Evolutionary conservation across 2,888 invertebrate species (phyloP).

Genomic region (Apotomis capreana): DNA sequence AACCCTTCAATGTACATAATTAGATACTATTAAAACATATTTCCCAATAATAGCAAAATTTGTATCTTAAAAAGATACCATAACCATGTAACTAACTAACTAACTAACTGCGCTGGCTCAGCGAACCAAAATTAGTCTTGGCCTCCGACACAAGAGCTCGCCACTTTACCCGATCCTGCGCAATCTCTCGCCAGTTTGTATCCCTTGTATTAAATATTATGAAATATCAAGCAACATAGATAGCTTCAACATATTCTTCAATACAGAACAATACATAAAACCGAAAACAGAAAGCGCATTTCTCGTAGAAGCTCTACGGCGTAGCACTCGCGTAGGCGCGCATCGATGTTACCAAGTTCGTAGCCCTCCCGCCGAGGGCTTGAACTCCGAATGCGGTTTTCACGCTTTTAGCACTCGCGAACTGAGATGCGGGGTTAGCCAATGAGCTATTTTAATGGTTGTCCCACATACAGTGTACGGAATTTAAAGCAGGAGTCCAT

Average conservation of each 20-base stretch:
- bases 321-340: conserved; percentile 33
- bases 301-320: conserved; percentile 23
- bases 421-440: conserved; percentile 27
- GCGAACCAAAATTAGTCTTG: too few species aligned
- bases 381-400: conserved; percentile 32
- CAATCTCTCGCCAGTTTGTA: too few species aligned
- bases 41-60: too few species aligned
- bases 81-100: too few species aligned
- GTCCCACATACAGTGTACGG: not conserved
- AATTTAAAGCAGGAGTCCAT: not conserved
- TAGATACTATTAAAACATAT: too few species aligned
- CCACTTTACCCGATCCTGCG: too few species aligned
- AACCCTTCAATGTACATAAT: too few species aligned
- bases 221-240: not conserved
- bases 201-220: too few species aligned
- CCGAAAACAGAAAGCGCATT: not conserved
- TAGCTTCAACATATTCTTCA: not conserved
- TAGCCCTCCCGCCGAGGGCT: conserved; percentile 28
- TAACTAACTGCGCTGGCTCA: too few species aligned
- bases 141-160: too few species aligned
- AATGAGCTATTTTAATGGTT: conserved; percentile 16
- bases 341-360: conserved; percentile 25
- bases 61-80: too few species aligned
- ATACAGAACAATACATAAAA: not conserved
- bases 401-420: conserved; percentile 36